A percentile compares a stretch with the other conserved stretches of the same genome.
phyloP scores from a whole-genome alignment of 2,113 vertebrate genomes.

The Apeltes quadracus region DNA sequence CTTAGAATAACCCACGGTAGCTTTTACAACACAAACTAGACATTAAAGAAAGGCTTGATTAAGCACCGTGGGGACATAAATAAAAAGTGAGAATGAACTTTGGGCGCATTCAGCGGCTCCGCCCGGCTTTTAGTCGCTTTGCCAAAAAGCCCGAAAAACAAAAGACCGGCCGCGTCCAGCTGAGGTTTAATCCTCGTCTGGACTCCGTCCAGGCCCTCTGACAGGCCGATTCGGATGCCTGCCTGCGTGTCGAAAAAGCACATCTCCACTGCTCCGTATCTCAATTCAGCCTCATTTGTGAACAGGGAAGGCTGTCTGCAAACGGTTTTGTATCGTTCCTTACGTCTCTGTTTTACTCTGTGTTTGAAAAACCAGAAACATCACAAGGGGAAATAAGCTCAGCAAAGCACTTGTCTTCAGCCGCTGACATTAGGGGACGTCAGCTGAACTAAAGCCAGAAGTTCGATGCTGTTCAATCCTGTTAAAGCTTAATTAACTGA shows the following conservation, averaged over 20 bases:
- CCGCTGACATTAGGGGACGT: too few species aligned
- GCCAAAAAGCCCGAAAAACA: constrained; percentile 63
- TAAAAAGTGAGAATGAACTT: constrained; percentile 24
- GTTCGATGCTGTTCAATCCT: too few species aligned
- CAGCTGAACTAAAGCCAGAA: too few species aligned
- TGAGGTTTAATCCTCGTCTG: constrained; percentile 71
- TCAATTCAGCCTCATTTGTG: not conserved
- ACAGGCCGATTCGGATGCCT: constrained; percentile 54
- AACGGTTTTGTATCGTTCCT: too few species aligned
- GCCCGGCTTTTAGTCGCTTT: constrained; percentile 28
- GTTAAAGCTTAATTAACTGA: not conserved
- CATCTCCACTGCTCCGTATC: not conserved
- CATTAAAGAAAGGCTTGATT: constrained; percentile 5
- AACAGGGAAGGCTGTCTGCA: too few species aligned
- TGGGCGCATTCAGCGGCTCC: not conserved
- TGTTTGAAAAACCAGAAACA: not conserved
- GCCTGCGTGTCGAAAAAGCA: constrained; percentile 10
- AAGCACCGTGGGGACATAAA: constrained; percentile 12
- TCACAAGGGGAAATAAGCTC: not conserved
- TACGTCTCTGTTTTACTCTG: not conserved
- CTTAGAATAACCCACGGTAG: constrained; percentile 49
- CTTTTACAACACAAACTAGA: constrained; percentile 28
- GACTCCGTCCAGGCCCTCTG: constrained; percentile 65
- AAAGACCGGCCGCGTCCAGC: constrained; percentile 65
- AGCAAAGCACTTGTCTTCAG: too few species aligned